Evolutionary conservation across 2,797 vertebrate genomes (phyloP).

Genomic region (Macroramphosus scolopax): DNA sequence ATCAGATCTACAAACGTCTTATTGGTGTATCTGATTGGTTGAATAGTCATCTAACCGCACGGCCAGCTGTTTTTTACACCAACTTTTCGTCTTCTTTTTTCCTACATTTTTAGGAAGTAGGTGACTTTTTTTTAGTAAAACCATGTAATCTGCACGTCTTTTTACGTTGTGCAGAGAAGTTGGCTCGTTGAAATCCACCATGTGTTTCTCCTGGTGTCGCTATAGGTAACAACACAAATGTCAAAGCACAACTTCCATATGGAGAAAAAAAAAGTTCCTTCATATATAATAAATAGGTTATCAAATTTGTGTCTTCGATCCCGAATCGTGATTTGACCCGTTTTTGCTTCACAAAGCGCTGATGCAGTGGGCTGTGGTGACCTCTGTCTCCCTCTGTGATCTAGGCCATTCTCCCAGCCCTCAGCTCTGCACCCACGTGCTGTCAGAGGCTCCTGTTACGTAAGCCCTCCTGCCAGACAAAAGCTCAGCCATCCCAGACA

Average conservation of each 20-base stretch:
- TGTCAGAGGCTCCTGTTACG: conserved; percentile 70
- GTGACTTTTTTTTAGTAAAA: no score
- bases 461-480: conserved; percentile 73
- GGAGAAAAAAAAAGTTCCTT: background rate
- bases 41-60: no score
- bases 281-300: conserved; percentile 4
- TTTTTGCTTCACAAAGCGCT: conserved; percentile 21
- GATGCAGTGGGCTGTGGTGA: conserved; percentile 54
- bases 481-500: conserved; percentile 70
- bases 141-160: no score
- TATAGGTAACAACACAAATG: background rate
- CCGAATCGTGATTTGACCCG: conserved; percentile 24
- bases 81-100: no score
- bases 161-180: no score
- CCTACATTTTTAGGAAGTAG: no score
- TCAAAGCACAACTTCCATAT: conserved; percentile 1
- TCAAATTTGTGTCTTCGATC: conserved; percentile 17
- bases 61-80: no score
- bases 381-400: conserved; percentile 61
- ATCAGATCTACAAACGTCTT: no score
- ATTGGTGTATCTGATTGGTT: no score
- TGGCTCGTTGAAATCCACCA: background rate
- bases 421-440: conserved; percentile 73
- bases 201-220: background rate
- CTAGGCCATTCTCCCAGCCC: conserved; percentile 62